Evolutionary conservation across 2,113 vertebrate species (phyloP).

Genomic region (Sinocyclocheilus grahami): DNA sequence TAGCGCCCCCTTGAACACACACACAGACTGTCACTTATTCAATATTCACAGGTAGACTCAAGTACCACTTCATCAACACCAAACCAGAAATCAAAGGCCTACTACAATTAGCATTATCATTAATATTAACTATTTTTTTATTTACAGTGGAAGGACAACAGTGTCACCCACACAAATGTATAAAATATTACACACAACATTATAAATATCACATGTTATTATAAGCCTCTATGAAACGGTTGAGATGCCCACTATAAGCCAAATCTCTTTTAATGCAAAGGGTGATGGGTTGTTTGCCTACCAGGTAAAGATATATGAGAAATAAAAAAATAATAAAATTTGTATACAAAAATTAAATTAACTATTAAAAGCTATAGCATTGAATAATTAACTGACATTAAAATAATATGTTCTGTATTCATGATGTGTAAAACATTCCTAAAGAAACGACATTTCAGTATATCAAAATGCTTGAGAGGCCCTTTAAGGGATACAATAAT

Average conservation of each 20-base stretch:
- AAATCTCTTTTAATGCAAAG: not conserved
- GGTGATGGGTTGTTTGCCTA: not conserved
- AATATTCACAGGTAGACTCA: not conserved
- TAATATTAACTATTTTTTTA: not conserved
- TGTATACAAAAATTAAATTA: not conserved
- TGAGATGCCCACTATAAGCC: not conserved
- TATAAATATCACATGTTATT: not conserved
- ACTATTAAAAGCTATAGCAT: not conserved
- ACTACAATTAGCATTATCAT: too few species aligned
- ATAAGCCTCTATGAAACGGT: not conserved
- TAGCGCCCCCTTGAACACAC: conserved; percentile 69
- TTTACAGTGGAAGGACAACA: not conserved
- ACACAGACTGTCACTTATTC: not conserved
- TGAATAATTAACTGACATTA: not conserved
- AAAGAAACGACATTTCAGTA: not conserved
- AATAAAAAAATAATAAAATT: not conserved
- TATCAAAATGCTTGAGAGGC: not conserved
- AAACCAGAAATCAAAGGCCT: not conserved
- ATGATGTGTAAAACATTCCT: not conserved
- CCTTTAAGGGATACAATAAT: not conserved
- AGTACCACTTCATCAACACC: not conserved
- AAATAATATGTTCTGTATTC: not conserved
- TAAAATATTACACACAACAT: not conserved
- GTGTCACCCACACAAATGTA: not conserved
- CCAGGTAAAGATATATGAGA: not conserved